Evolutionary conservation across 2,888 invertebrate species (phyloP).

Genomic region (Phortica magna): DNA sequence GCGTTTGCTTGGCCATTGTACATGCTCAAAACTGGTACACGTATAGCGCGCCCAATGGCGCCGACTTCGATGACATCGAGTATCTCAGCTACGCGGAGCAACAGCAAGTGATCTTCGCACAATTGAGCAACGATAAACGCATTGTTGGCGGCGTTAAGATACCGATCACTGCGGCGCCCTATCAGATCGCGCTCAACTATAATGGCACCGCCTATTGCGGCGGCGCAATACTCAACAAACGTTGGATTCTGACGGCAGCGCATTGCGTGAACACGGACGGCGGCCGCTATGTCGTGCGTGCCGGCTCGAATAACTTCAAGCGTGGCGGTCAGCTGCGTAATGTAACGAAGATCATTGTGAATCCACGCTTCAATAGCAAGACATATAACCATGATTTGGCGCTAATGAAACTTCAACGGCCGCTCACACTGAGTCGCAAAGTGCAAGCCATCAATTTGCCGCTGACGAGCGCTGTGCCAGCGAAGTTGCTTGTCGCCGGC

Average conservation of each 20-base stretch:
- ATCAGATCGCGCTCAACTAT: constrained; percentile 72
- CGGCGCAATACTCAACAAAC: constrained; percentile 48
- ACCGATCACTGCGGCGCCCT: constrained; percentile 71
- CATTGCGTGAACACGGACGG: constrained; percentile 42
- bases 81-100: constrained; percentile 34
- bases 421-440: constrained; percentile 27
- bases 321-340: constrained; percentile 36
- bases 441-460: constrained; percentile 41
- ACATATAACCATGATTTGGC: constrained; percentile 43
- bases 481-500: constrained; percentile 39
- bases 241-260: constrained; percentile 45
- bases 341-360: constrained; percentile 28
- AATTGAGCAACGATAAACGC: constrained; percentile 34
- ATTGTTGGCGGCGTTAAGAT: constrained; percentile 75
- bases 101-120: constrained; percentile 31
- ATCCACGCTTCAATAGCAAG: constrained; percentile 33
- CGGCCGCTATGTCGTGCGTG: constrained; percentile 36
- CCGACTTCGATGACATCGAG: constrained; percentile 41
- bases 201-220: constrained; percentile 71
- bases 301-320: constrained; percentile 33
- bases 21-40: neutral
- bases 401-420: constrained; percentile 23
- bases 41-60: constrained; percentile 30
- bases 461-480: constrained; percentile 33
- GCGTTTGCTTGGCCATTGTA: too few species aligned